Evolutionary conservation across 2,113 vertebrate genomes (phyloP), one percentile per base, ranked within the genome.

Genomic region (Candoia aspera): DNA sequence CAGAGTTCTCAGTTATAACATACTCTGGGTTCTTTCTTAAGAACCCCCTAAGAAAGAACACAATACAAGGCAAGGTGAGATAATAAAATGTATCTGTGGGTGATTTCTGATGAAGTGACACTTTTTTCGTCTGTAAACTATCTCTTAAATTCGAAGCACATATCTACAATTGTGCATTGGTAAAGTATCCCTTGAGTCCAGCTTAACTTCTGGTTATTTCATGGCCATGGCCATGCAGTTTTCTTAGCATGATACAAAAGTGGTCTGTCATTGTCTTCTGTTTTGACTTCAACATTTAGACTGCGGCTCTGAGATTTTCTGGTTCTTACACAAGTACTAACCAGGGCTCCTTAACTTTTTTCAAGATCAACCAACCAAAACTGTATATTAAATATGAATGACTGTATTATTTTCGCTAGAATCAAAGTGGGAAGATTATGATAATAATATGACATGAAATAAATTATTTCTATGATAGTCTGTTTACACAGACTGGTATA

Each of bases 401-500:
- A 79, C 37, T 86, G 2, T 62, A 59, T 59, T 86, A 54, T 89
- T 90, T 68, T 42, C 90, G 59, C 46, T 59, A 2, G 42, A 90
- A 92, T 86, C 42, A 60, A 54, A 13, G n/a, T 42, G 0, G 87
- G 91, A 92, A 24, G 2, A 6, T 58, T 87, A 3, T 17, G 49
- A 23, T 94, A 89, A 92, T 91, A 90, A 85, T 90, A 6, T 19
- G 4, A 12, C 88, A 90, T 57, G 73, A 91, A 91, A 89, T 33
- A 90, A 58, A 87, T 58, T 26, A 42, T 95, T 55, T 91, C 92
- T 90, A 54, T 88, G 57, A 84, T 79, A 85, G 8, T 93, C 86
- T 1, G 9, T 55, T 91, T 33, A 68, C 58, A 3, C 33, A 64
- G 42, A 89, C 88, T 68, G 37, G 91, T 60, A 93, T 29, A 5